A percentile compares a stretch with the other conserved stretches of the same genome.
Evolutionary conservation across 2,797 vertebrate species (phyloP).

Genomic region (Botia kubotai): DNA sequence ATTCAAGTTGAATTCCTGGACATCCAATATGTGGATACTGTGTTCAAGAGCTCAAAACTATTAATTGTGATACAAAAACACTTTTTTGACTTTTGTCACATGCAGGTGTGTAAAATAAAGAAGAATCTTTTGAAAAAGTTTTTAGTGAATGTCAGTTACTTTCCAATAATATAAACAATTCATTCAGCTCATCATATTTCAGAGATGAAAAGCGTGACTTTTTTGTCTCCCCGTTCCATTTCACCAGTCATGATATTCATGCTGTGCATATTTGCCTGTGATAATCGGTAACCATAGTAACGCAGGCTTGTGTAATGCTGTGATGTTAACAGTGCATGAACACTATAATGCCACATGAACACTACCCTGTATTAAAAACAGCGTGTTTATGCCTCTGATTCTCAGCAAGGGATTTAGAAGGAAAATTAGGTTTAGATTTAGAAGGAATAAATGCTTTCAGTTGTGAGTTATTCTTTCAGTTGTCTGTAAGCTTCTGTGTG

Average conservation of each 20-base stretch:
- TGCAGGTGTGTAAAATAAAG: not conserved
- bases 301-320: constrained; percentile 67
- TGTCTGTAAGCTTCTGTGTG: not conserved
- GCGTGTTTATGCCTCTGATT: not conserved
- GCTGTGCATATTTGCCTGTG: constrained; percentile 65
- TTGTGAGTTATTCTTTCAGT: not conserved
- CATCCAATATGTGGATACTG: not conserved
- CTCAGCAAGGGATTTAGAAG: not conserved
- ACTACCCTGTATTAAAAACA: constrained; percentile 36
- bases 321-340: constrained; percentile 74
- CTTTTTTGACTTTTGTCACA: not conserved
- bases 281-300: constrained; percentile 79
- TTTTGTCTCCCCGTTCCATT: constrained; percentile 40
- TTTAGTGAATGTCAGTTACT: not conserved
- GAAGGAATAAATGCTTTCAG: not conserved
- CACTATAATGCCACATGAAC: constrained; percentile 66
- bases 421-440: not conserved
- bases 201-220: constrained; percentile 27
- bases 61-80: not conserved
- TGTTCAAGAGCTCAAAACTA: not conserved
- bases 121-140: not conserved
- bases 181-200: constrained; percentile 25
- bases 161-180: not conserved
- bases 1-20: not conserved
- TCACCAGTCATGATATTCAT: constrained; percentile 43